Base-by-base conservation (phyloP, 1,140 invertebrate species). In the Ectropis grisescens region DNA sequence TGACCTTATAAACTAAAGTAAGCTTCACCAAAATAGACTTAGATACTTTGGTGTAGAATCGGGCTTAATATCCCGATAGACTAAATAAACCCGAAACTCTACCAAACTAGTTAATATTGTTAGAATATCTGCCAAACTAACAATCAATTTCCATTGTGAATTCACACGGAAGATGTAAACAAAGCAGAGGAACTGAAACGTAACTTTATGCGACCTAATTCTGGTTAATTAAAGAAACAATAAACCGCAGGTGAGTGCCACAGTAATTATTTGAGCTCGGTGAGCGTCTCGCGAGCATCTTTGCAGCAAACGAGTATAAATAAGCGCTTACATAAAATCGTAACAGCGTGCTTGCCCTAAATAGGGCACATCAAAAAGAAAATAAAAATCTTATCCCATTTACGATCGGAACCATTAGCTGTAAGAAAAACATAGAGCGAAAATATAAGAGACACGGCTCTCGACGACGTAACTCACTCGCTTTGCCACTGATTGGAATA, bases 321-420 rank as follows among this genome's bases (percentile, higher is more conserved):
- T 23, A 39, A 32, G 37, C 33, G 37, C 35, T 49, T 43, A 43
- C 33, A 38, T 44, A 40, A 50, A 42, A 41, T 14, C 38, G 38
- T 47, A 47, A 47, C 33, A 29, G 43, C 30, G 43, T 41, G 34
- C 30, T 47, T 39, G 16, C 24, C 28, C 39, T 45, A 52, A 50
- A 44, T 41, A 39, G 35, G 26, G 29, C 42, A 46, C 46, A 53
- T 53, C 46, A 49, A 52, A 50, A 41, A 41, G 38, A 37, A 45
- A 50, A 54, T 50, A 40, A 57, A 54, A 54, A 41, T 42, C 42
- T 53, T 44, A 57, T 53, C 42, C 46, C 44, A 43, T 52, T 57
- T 47, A 54, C 50, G 50, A 54, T 53, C 47, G 34, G 33, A 32
- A 38, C 47, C 47, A 51, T 58, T 51, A 58, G 45, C 35, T 34